Evolutionary conservation across 1,140 invertebrate genomes (phyloP).

Genomic region (Leptonema lineaticorne): DNA sequence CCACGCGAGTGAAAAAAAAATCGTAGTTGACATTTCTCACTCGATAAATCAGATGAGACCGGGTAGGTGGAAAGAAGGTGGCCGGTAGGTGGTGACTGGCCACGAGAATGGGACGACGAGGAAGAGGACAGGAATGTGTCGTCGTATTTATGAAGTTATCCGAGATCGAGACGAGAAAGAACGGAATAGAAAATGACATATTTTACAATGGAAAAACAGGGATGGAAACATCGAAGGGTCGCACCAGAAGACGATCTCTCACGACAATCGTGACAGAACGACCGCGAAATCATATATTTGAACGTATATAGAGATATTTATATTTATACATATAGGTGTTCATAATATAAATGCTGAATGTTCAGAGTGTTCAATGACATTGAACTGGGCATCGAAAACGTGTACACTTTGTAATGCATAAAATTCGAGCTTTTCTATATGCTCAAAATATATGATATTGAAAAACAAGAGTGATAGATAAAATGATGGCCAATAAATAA

Average conservation of each 20-base stretch:
- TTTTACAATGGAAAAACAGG: constrained; percentile 17
- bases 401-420: no score
- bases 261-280: constrained; percentile 40
- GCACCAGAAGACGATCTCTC: constrained; percentile 37
- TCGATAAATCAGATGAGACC: constrained; percentile 51
- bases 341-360: no score
- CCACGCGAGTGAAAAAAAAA: constrained; percentile 31
- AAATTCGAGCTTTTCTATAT: no score
- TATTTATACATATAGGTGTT: neutral
- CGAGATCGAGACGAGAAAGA: constrained; percentile 18
- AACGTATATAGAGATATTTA: neutral
- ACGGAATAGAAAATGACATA: neutral
- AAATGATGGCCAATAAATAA: no score
- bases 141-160: constrained; percentile 42
- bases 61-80: constrained; percentile 24
- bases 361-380: no score
- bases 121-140: constrained; percentile 38
- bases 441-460: no score
- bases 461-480: no score
- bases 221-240: constrained; percentile 23
- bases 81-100: constrained; percentile 15
- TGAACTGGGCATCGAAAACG: no score
- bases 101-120: constrained; percentile 1
- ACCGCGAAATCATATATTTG: constrained; percentile 30
- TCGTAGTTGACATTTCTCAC: constrained; percentile 51